phyloP scores from a whole-genome alignment of 2,888 invertebrate species.

The Hirudinaria manillensis region DNA sequence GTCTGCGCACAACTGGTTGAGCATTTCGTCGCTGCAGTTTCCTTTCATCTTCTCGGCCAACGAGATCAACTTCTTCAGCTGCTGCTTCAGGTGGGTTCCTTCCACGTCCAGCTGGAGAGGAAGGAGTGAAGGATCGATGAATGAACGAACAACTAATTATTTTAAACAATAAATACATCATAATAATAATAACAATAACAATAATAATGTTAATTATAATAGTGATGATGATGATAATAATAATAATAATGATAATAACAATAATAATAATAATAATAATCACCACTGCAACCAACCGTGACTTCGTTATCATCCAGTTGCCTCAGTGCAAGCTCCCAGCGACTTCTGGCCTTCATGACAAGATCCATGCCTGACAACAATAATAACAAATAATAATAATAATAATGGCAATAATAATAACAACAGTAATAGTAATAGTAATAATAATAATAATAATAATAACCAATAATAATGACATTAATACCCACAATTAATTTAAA shows the following conservation, averaged over 20 bases:
- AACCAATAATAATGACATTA: too few species aligned
- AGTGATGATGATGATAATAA: too few species aligned
- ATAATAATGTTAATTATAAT: too few species aligned
- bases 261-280: too few species aligned
- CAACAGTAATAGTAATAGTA: too few species aligned
- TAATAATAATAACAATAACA: too few species aligned
- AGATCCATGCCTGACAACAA: slow-evolving; percentile 31
- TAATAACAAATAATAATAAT: too few species aligned
- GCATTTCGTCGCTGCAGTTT: slow-evolving; percentile 29
- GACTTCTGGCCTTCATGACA: slow-evolving; percentile 28
- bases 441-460: too few species aligned
- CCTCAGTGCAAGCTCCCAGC: slow-evolving; percentile 83
- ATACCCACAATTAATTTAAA: too few species aligned
- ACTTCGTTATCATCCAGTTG: slow-evolving; percentile 41
- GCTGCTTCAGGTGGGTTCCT: slow-evolving; percentile 56
- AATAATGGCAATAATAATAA: too few species aligned
- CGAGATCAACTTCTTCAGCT: slow-evolving; percentile 74
- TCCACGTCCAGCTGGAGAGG: slow-evolving; percentile 42
- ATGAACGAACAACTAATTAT: too few species aligned
- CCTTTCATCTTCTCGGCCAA: slow-evolving; percentile 68
- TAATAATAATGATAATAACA: too few species aligned
- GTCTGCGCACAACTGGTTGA: slow-evolving; percentile 34
- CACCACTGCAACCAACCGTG: not conserved
- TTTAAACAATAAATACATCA: not conserved
- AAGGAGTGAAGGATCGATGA: not conserved